Base-by-base conservation (phyloP, 2,797 vertebrate genomes). In the Enteromius paludinosus region DNA sequence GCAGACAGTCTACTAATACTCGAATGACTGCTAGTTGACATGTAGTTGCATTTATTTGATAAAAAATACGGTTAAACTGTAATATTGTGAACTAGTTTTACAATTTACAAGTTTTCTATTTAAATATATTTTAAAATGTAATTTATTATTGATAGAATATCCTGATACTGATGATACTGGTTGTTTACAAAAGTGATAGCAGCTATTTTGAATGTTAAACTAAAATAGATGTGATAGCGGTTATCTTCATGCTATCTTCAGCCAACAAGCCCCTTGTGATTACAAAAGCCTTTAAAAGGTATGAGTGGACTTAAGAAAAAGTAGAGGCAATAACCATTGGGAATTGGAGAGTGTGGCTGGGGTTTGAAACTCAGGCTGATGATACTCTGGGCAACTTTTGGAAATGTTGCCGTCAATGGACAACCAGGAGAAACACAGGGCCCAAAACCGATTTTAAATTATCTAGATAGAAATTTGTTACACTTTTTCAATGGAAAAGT, bases 161-260 rank as follows among this genome's bases (percentile, higher is more conserved):
- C 56, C 8, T 61, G 23, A 41, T 12, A 28, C 35, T 43, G 54
- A 28, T 61, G 17, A 59, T 30, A 76, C 17, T 30, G 15, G 11
- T 45, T 45, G 59, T 64, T 77, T 33, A 64, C 56, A 33, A 15
- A 77, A 77, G 17, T 14, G 11, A 77, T 8, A 33, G 41, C 41
- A 47, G 28, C 23, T 38, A 73, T 73, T 81, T 64, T 49, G 10
- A 72, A 49, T 72, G 10, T 62, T 72, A 23, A 81, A 64, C 79
- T 49, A 81, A 81, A 81, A 64, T 52, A 73, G 79, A 10, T 17
- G 8, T 10, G 79, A 73, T 81, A 38, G 43, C 59, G 18, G 20
- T 35, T 73, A 80, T 80, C 78, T 61, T 80, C 14, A 41, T 11
- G 54, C 38, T 80, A 73, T 73, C n/a, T n/a, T n/a, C 56, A 28